Evolutionary conservation across 53 echinoderm and acorn worm genomes (phyloP), one percentile per base, ranked within the genome.

Genomic region (Arbacia lixula): DNA sequence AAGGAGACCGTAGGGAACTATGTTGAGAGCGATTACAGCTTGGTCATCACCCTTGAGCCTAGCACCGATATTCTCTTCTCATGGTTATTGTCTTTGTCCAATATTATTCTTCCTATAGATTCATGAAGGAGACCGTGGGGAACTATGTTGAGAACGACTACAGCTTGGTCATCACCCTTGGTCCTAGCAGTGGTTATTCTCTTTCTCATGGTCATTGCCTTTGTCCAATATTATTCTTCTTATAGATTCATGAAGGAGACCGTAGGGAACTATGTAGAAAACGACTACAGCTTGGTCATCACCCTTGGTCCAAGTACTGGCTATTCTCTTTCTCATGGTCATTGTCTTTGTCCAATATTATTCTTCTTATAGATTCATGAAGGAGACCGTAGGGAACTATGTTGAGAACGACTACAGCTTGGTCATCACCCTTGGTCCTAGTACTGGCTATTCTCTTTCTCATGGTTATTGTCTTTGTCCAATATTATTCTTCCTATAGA

Each of bases 111-210:
- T n/a, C n/a, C 33, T 17, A 24, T 83, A 98, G 98, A 28, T 98
- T 88, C 49, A 37, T 98, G 94, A 94, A 98, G 85, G 92, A 89
- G 36, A 98, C 98, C 20, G 66, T 98, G 38, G 90, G 92, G 43
- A 82, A 94, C 72, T 98, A 94, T 53, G 97, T 98, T 52, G 98
- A 98, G 85, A 88, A 86, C 62, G 98, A 98, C 75, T 98, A 98
- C 72, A 94, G 94, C 6, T 41, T 98, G 26, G 92, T 98, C 1
- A 86, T 94, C 21, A 94, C 94, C 79, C 92, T 84, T n/a, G n/a
- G n/a, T n/a, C n/a, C n/a, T n/a, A n/a, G n/a, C n/a, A n/a, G n/a
- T n/a, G n/a, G n/a, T n/a, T n/a, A n/a, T n/a, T n/a, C n/a, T n/a
- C n/a, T n/a, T n/a, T n/a, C n/a, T n/a, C n/a, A n/a, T n/a, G n/a